These are phyloP conservation scores for Rhinophrynus dorsalis DNA, from an alignment of 2,797 vertebrate species.

Conservation along the genomic window DNA sequence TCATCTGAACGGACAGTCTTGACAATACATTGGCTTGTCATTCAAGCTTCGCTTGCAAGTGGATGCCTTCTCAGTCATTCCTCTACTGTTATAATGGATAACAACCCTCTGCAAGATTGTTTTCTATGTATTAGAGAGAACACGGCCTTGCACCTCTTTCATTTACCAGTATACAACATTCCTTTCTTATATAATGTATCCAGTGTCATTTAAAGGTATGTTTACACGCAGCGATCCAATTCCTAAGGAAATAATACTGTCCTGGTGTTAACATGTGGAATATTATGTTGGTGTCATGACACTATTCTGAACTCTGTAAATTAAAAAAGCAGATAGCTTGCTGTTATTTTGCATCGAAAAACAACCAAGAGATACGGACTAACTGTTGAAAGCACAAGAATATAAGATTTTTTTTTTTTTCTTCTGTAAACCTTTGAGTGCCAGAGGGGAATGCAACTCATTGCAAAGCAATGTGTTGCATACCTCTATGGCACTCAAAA, in stretches of 20 bases:
- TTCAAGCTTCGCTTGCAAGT: conserved; percentile 73
- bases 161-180: conserved; percentile 51
- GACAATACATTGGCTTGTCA: conserved; percentile 60
- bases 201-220: conserved; percentile 49
- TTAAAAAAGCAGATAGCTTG: conserved; percentile 30
- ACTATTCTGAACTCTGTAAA: conserved; percentile 51
- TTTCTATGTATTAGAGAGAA: conserved; percentile 43
- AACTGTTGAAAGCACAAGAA: conserved; percentile 50
- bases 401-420: conserved; percentile 12
- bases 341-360: conserved; percentile 57
- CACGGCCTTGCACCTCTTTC: conserved; percentile 49
- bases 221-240: conserved; percentile 58
- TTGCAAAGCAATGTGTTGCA: too few species aligned
- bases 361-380: conserved; percentile 26
- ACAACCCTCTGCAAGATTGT: conserved; percentile 56
- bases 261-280: conserved; percentile 37
- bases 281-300: conserved; percentile 31
- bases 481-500: too few species aligned
- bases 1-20: conserved; percentile 54
- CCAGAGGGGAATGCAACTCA: too few species aligned
- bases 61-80: conserved; percentile 67
- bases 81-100: conserved; percentile 53
- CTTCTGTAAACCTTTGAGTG: too few species aligned
- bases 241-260: conserved; percentile 42
- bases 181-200: conserved; percentile 44